Evolutionary conservation across 2,888 invertebrate species (phyloP).

Genomic region (Dryocosmus kuriphilus): DNA sequence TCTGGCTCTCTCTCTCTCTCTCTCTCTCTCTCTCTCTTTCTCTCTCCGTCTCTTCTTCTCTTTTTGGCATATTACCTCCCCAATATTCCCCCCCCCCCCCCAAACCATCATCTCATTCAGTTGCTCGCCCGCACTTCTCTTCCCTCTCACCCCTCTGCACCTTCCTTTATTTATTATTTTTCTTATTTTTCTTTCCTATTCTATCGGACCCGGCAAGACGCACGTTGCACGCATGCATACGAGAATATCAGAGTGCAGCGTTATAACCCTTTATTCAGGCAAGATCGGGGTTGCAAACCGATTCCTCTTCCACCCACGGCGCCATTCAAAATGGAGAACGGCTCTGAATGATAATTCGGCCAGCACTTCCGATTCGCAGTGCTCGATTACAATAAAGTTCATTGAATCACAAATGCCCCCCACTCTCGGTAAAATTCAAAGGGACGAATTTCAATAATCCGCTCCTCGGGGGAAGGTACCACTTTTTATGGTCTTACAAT

Average conservation of each 20-base stretch:
- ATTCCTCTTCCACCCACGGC: slow-evolving; percentile 55
- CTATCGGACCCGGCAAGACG: slow-evolving; percentile 43
- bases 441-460: background rate
- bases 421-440: background rate
- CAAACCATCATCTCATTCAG: slow-evolving; percentile 38
- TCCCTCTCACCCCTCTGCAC: slow-evolving; percentile 39
- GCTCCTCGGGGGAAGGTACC: background rate
- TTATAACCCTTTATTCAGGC: slow-evolving; percentile 57
- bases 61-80: slow-evolving; percentile 35
- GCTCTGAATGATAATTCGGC: slow-evolving; percentile 54
- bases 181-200: slow-evolving; percentile 53
- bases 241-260: slow-evolving; percentile 43
- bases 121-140: slow-evolving; percentile 44
- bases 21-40: slow-evolving; percentile 29
- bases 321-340: slow-evolving; percentile 17
- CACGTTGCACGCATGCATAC: slow-evolving; percentile 52
- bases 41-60: slow-evolving; percentile 7
- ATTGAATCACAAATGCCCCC: slow-evolving; percentile 8
- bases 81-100: slow-evolving; percentile 8
- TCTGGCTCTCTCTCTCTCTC: slow-evolving; percentile 25
- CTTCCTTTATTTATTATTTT: slow-evolving; percentile 47
- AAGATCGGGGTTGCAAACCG: slow-evolving; percentile 56
- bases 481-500: background rate
- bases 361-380: slow-evolving; percentile 49
- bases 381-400: slow-evolving; percentile 7